Evolutionary conservation across 1,140 invertebrate genomes (phyloP).

Genomic region (Macrobrachium rosenbergii): DNA sequence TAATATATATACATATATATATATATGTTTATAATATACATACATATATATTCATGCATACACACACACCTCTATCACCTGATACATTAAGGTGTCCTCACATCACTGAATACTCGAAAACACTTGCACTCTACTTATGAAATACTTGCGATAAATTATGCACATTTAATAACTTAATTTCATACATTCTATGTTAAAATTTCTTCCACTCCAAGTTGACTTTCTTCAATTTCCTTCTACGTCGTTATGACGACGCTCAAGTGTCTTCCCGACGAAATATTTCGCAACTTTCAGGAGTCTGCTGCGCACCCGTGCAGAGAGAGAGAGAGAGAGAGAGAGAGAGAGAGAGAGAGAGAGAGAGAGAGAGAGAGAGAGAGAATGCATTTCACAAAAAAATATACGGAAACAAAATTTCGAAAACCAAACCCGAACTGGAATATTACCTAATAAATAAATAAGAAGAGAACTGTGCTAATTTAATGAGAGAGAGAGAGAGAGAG

Average conservation of each 20-base stretch:
- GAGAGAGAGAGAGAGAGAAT: background rate
- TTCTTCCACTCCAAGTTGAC: no score
- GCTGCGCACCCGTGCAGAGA: background rate
- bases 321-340: background rate
- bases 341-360: conserved; percentile 2
- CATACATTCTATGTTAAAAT: no score
- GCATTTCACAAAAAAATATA: no score
- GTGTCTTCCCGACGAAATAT: background rate
- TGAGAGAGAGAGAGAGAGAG: conserved; percentile 4
- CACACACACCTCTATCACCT: background rate
- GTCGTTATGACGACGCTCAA: no score
- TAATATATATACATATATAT: conserved; percentile 28
- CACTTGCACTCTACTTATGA: no score
- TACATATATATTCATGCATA: background rate
- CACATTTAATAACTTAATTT: no score
- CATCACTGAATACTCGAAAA: background rate
- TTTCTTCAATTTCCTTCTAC: no score
- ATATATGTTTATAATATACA: background rate
- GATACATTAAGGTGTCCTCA: background rate
- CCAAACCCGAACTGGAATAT: no score
- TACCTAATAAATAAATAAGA: no score
- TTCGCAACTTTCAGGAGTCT: background rate
- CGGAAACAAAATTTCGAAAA: no score
- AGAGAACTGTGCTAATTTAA: no score
- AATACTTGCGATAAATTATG: no score